Conservation (phyloP, 1,140 invertebrate species). For the Brachionus manjavacas region DNA sequence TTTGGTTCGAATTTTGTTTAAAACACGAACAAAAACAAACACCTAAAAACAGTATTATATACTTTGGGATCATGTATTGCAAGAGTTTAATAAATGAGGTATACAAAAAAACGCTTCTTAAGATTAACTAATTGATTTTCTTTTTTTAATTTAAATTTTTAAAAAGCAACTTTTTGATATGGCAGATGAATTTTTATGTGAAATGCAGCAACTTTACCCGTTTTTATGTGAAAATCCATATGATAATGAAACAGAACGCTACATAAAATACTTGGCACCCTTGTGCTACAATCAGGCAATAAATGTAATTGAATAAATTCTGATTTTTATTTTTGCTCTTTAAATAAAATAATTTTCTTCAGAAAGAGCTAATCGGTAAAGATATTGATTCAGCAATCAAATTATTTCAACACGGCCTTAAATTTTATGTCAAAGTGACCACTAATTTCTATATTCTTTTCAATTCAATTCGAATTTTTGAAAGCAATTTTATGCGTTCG, state of each 20-base stretch:
- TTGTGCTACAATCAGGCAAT: conserved; percentile 25
- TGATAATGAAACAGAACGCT: conserved; percentile 13
- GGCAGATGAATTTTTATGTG: background rate
- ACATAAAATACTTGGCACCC: conserved; percentile 30
- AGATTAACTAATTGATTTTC: background rate
- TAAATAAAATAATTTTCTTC: background rate
- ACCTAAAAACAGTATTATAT: conserved; percentile 21
- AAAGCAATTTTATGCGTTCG: background rate
- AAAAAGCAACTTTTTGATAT: background rate
- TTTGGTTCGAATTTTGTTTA: conserved; percentile 40
- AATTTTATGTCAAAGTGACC: conserved; percentile 30
- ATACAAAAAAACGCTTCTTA: background rate
- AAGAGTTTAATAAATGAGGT: conserved; percentile 25
- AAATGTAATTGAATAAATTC: background rate
- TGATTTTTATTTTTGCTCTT: background rate
- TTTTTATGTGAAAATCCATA: conserved; percentile 25
- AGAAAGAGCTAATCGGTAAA: conserved; percentile 16
- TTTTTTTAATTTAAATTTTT: background rate
- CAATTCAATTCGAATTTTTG: conserved; percentile 29
- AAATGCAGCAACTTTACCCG: background rate
- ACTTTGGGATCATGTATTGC: background rate
- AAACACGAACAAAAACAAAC: conserved; percentile 24
- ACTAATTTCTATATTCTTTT: conserved; percentile 23
- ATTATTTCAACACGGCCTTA: conserved; percentile 12
- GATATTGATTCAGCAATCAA: background rate